Base-by-base conservation (phyloP, 2,888 invertebrate genomes). In the Neuroscelio doddi region DNA sequence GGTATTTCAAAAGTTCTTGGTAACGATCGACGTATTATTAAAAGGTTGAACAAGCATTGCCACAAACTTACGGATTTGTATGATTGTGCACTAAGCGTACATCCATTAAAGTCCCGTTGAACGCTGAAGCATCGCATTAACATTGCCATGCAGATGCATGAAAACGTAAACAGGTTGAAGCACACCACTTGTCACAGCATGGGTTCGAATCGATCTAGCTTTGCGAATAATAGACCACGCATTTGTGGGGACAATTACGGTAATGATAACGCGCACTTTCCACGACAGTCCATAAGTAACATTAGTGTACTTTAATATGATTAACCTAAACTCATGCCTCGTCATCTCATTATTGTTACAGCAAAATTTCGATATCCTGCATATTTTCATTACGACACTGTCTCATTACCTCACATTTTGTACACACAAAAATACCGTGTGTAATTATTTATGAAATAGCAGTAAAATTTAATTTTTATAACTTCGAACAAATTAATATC, bases 141-240 rank as follows among this genome's bases (percentile, higher is more conserved):
- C 63, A 67, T 67, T 59, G 51, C 63, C 63, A 56, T 49, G 63
- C 59, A 63, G 67, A 56, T 56, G 63, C 67, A 67, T 67, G 67
- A 67, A 67, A 67, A 67, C 67, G 63, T 63, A 67, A 67, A 67
- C 67, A 67, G 59, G 59, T 56, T 63, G 67, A 63, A 67, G 67
- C 56, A 67, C 63, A 59, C 63, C 59, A 67, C 67, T 67, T 59
- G 67, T 67, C 67, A 55, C 67, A 67, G 51, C 67, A 41, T 59
- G 58, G 50, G 42, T 47, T 67, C 55, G 52, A 56, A 67, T 67
- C 67, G 67, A 67, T 67, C 67, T 63, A 67, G 63, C 67, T 63
- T 62, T 59, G 52, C 67, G 67, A 67, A 67, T 67, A 67, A 67
- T 67, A 67, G 67, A 67, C 67, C 67, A 38, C 59, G 55, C 67